phyloP scores from a whole-genome alignment of 1,140 invertebrate species.

The Telenomus remus region DNA sequence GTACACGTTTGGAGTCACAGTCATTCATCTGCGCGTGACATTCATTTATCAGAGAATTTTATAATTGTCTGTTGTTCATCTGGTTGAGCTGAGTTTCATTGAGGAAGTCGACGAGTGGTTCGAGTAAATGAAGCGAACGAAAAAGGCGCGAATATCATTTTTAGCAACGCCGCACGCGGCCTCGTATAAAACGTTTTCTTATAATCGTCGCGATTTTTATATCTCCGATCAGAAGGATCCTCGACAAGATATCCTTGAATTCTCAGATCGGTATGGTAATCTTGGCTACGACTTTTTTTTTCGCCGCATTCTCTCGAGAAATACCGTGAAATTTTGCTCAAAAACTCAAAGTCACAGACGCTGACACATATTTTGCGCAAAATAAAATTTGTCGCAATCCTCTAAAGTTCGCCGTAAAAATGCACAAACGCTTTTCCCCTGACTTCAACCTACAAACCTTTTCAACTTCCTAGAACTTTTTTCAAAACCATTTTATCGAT shows the following conservation, averaged over 20 bases:
- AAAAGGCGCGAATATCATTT: conserved; percentile 1
- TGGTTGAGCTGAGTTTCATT: too few species aligned
- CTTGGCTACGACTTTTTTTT: conserved; percentile 29
- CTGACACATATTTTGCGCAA: conserved; percentile 12
- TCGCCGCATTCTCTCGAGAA: conserved; percentile 18
- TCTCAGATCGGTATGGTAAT: conserved; percentile 30
- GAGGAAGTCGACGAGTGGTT: too few species aligned
- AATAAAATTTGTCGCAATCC: too few species aligned
- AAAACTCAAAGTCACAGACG: conserved; percentile 7
- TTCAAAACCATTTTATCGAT: too few species aligned
- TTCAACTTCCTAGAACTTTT: too few species aligned
- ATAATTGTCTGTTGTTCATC: background rate
- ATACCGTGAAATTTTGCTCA: conserved; percentile 38
- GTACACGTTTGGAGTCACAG: background rate
- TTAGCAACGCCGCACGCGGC: too few species aligned
- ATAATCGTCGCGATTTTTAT: too few species aligned
- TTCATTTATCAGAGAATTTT: background rate
- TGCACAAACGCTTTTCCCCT: too few species aligned
- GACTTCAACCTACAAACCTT: too few species aligned
- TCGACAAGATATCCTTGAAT: conserved; percentile 29
- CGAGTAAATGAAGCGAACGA: too few species aligned
- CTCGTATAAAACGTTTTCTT: too few species aligned
- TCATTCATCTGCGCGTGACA: background rate
- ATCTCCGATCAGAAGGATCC: conserved; percentile 6
- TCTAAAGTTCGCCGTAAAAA: too few species aligned